phyloP scores from a whole-genome alignment of 1,140 invertebrate genomes.

The Harpegnathos saltator region DNA sequence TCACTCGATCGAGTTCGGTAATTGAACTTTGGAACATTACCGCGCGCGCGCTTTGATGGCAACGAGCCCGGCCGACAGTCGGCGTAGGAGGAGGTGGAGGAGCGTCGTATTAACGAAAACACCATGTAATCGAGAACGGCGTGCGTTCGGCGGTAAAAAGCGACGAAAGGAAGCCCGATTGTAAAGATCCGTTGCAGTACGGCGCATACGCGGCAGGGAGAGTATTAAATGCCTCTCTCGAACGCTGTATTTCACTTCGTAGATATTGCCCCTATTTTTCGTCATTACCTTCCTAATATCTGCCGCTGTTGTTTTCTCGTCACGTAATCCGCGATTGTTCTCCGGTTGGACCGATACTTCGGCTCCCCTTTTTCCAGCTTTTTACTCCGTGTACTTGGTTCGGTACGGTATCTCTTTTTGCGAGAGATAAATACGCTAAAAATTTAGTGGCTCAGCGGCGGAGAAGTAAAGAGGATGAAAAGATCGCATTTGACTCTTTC shows the following conservation, averaged over 20 bases:
- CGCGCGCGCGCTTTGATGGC: conserved; percentile 32
- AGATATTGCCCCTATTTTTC: neutral
- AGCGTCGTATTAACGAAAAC: conserved; percentile 33
- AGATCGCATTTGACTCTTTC: conserved; percentile 54
- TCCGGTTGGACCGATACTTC: neutral
- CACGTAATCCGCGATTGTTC: neutral
- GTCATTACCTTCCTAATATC: conserved; percentile 8
- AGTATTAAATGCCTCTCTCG: neutral
- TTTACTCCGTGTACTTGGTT: neutral
- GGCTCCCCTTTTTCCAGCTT: neutral
- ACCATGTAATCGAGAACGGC: conserved; percentile 2
- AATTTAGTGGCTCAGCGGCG: conserved; percentile 37
- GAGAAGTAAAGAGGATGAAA: conserved; percentile 55
- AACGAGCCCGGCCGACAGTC: conserved; percentile 10
- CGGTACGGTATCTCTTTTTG: conserved; percentile 15
- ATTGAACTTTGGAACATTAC: conserved; percentile 60
- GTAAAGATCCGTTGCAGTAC: neutral
- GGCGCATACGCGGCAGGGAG: neutral
- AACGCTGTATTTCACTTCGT: neutral
- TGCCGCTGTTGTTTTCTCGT: neutral
- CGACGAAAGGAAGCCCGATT: neutral
- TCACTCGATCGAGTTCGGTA: conserved; percentile 43
- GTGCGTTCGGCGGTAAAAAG: conserved; percentile 10
- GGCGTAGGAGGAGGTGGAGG: neutral
- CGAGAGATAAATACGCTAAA: conserved; percentile 30